These are phyloP conservation scores for Bettongia penicillata DNA, from an alignment of 2,113 vertebrate genomes.

Conservation along the genomic window DNA sequence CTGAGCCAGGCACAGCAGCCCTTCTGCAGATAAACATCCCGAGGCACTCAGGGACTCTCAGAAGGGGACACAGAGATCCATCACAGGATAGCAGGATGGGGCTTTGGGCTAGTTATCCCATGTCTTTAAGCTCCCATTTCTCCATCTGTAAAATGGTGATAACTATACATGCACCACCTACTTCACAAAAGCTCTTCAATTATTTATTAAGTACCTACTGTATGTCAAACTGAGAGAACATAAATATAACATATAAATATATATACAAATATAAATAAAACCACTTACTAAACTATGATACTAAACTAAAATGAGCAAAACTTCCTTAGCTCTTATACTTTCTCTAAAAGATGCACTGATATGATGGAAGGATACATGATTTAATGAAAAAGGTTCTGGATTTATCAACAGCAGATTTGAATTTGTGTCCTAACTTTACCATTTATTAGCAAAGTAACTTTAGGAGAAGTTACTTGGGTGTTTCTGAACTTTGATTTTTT, in stretches of 20 bases:
- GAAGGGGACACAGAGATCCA: background rate
- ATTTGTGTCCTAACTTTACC: background rate
- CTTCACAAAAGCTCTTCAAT: background rate
- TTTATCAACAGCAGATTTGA: background rate
- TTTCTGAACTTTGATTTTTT: background rate
- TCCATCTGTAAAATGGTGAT: background rate
- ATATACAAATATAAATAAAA: background rate
- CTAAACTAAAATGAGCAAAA: background rate
- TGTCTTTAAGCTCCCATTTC: background rate
- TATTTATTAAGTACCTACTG: background rate
- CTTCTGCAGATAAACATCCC: accelerated
- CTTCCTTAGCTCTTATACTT: background rate
- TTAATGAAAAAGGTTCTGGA: background rate
- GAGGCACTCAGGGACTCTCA: background rate
- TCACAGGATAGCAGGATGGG: background rate
- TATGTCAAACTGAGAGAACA: background rate
- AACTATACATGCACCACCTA: background rate
- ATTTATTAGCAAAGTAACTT: background rate
- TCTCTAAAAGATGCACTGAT: background rate
- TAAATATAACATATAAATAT: too few species aligned
- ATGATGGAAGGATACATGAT: background rate
- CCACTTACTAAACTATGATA: background rate
- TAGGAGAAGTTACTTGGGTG: background rate
- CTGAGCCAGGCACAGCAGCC: background rate
- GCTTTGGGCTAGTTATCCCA: background rate